Base-by-base conservation (phyloP, 2,113 vertebrate genomes). In the Phaethon lepturus region DNA sequence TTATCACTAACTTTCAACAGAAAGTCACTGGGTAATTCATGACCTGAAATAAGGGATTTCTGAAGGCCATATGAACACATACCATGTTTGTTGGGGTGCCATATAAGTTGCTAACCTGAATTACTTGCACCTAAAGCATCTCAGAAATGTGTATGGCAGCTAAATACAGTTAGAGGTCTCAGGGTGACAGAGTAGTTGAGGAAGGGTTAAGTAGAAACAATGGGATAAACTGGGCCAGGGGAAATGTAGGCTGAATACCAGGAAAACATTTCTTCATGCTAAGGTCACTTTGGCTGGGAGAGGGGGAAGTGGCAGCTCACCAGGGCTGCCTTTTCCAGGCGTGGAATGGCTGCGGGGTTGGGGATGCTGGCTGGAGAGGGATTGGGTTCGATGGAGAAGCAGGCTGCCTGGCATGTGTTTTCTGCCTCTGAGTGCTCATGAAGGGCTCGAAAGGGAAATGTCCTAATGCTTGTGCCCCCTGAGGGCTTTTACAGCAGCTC, bases 191-290 rank as follows among this genome's bases (percentile, higher is more conserved):
- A 10, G 38, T 31, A 58, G 63, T 14, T 66, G 93, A 73, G 79
- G 68, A 96, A 91, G 72, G 89, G 80, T 88, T 94, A 86, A 86
- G 28, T 8, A 80, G 72, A 71, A 96, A 96, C 89, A 92, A 71
- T 94, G 63, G 86, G 63, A 95, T 86, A 94, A 91, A 86, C 25
- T 17, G 11, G 88, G 11, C 0, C 0, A 95, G 64, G 86, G 94
- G 89, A 96, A 96, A 91, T 2, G 9, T 25, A 47, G 44, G 58
- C 18, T 93, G 86, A 96, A 97, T 96, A 93, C 63, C 79, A 95
- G 96, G 93, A 97, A 97, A 77, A 42, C 93, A 66, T 92, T 97
- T 92, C 78, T 95, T 92, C 68, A 38, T 2, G 2, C 71, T 88
- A 91, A 80, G 93, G 91, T 92, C 91, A 91, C 63, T 96, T 23